Conservation (phyloP, 1,140 invertebrate species). For the Aphelenchoides fujianensis region DNA sequence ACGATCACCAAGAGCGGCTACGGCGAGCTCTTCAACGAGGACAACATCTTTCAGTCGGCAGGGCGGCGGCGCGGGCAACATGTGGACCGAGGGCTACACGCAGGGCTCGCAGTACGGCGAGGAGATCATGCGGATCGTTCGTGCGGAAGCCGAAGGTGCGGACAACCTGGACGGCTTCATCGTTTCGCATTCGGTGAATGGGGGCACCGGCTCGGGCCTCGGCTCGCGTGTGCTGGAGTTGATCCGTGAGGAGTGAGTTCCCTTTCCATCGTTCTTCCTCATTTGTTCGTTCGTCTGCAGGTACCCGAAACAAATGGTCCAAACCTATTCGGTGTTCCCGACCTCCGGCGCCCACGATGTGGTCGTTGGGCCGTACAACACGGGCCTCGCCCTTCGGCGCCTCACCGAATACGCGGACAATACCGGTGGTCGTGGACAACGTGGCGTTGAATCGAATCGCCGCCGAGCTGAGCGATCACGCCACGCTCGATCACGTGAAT, state of each 20-base stretch:
- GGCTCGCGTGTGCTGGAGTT: constrained; percentile 90
- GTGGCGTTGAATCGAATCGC: constrained; percentile 94
- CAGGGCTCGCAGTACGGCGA: constrained; percentile 68
- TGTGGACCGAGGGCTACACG: constrained; percentile 93
- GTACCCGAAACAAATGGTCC: constrained; percentile 94
- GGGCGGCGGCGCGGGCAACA: constrained; percentile 97
- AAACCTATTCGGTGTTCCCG: constrained; percentile 98
- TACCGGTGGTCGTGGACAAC: constrained; percentile 93
- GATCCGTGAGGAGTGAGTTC: constrained; percentile 75
- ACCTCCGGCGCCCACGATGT: constrained; percentile 95
- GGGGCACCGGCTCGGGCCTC: constrained; percentile 96
- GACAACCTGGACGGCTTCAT: constrained; percentile 98
- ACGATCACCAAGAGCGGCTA: constrained; percentile 91
- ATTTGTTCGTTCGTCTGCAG: constrained; percentile 56
- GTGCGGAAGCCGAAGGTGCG: constrained; percentile 94
- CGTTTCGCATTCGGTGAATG: constrained; percentile 96
- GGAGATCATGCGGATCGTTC: constrained; percentile 97
- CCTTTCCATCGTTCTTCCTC: too few species aligned
- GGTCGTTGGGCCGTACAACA: constrained; percentile 98
- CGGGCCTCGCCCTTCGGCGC: constrained; percentile 85
- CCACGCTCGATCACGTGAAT: constrained; percentile 94
- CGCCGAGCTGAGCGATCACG: constrained; percentile 89
- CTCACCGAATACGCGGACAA: constrained; percentile 93
- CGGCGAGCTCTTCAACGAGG: constrained; percentile 93
- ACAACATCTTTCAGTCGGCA: constrained; percentile 94